Evolutionary conservation across 2,888 invertebrate species (phyloP).

Genomic region (Leptodirus hochenwartii): DNA sequence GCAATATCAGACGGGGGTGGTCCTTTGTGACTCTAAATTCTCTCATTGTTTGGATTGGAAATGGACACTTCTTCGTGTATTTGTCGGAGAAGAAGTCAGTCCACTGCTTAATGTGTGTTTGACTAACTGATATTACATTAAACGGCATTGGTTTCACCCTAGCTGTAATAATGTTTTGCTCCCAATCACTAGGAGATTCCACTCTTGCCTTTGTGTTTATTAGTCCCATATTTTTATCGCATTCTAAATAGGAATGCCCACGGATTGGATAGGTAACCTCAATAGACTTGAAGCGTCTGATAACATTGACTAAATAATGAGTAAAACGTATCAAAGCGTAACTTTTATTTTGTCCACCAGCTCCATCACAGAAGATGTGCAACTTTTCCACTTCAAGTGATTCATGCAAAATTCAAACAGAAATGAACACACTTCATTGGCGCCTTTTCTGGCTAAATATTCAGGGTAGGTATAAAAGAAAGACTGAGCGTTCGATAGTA

Average conservation of each 20-base stretch:
- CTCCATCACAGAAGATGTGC: conserved; percentile 16
- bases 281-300: conserved; percentile 12
- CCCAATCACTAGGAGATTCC: conserved; percentile 8
- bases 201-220: conserved; percentile 11
- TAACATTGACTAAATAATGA: conserved; percentile 13
- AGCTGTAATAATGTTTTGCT: conserved; percentile 5
- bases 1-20: no score
- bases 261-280: conserved; percentile 15
- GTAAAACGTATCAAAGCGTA: conserved; percentile 14
- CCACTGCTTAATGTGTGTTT: conserved; percentile 3
- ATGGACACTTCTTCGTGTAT: conserved; percentile 4
- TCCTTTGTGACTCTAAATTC: conserved; percentile 4
- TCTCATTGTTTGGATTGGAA: conserved; percentile 2
- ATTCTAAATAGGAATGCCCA: conserved; percentile 14
- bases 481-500: conserved; percentile 12
- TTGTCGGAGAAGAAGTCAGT: conserved; percentile 2
- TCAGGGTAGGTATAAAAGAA: conserved; percentile 16
- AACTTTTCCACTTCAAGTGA: conserved; percentile 10
- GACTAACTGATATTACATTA: conserved; percentile 7
- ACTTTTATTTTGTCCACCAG: conserved; percentile 16
- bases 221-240: conserved; percentile 13
- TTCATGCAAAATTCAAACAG: conserved; percentile 9
- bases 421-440: conserved; percentile 10
- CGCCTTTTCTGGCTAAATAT: conserved; percentile 14
- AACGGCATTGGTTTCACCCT: conserved; percentile 8